Percentiles rank a stretch among this genome's conserved stretches.
Conservation (phyloP, 2,888 invertebrate species). For the Rhamnusium bicolor region DNA sequence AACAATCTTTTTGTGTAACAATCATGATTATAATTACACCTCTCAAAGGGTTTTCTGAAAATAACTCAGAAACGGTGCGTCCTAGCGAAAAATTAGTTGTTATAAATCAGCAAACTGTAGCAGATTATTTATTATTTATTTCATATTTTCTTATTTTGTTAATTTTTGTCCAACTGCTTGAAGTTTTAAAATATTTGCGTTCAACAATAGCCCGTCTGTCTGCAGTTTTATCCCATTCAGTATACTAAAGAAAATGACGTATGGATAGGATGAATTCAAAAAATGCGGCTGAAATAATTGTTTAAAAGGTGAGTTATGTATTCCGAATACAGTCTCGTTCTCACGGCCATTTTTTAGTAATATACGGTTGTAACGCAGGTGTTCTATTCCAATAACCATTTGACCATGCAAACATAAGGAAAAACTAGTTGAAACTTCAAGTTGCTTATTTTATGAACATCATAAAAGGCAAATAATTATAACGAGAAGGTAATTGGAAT, state of each 20-base stretch:
- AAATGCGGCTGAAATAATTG: background rate
- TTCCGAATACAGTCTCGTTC: constrained; percentile 45
- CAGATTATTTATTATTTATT: no score
- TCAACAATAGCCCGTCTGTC: no score
- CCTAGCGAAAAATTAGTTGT: no score
- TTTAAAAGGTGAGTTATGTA: constrained; percentile 29
- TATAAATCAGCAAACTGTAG: no score
- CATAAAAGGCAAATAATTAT: constrained; percentile 45
- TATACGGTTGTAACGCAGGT: constrained; percentile 55
- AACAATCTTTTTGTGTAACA: no score
- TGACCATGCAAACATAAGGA: constrained; percentile 49
- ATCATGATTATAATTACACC: no score
- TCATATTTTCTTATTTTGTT: no score
- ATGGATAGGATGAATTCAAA: background rate
- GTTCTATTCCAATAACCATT: constrained; percentile 52
- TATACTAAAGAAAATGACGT: background rate
- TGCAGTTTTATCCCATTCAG: background rate
- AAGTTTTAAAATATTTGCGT: no score
- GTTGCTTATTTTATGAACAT: constrained; percentile 46
- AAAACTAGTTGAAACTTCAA: constrained; percentile 49
- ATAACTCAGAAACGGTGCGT: no score
- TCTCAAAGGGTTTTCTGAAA: no score
- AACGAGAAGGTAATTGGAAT: constrained; percentile 32
- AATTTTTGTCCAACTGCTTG: no score
- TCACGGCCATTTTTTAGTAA: constrained; percentile 47